Conservation (phyloP, 2,888 invertebrate species). For the Mantis religiosa region DNA sequence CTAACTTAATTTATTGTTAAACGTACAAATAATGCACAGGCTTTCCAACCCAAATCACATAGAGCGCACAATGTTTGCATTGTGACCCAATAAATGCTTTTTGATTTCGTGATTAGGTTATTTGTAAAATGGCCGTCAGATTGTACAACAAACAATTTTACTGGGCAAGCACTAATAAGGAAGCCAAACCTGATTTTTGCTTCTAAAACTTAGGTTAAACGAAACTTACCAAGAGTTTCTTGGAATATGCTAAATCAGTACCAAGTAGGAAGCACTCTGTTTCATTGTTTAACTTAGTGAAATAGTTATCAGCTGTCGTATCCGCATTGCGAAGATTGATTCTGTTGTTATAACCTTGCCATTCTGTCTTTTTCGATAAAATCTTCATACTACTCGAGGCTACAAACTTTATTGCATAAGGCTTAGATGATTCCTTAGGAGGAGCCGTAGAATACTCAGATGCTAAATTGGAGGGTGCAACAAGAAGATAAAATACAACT, state of each 20-base stretch:
- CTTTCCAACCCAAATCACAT: no score
- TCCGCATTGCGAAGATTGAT: neutral
- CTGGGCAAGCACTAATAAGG: neutral
- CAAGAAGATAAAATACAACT: conserved; percentile 41
- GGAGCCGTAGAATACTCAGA: conserved; percentile 24
- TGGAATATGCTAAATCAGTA: conserved; percentile 44
- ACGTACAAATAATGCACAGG: no score
- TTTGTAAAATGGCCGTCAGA: neutral
- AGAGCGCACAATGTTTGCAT: no score
- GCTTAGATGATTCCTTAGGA: conserved; percentile 14
- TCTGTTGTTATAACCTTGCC: conserved; percentile 11
- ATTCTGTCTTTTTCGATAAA: neutral
- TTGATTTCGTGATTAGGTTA: no score
- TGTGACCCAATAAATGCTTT: no score
- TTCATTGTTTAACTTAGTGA: conserved; percentile 31
- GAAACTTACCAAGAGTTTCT: conserved; percentile 32
- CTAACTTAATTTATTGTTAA: no score
- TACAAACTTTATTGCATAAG: conserved; percentile 28
- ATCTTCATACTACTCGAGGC: neutral
- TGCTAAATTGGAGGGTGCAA: conserved; percentile 23
- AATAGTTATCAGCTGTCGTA: conserved; percentile 4
- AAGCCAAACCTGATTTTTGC: neutral
- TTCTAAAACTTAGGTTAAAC: neutral
- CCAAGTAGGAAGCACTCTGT: conserved; percentile 39
- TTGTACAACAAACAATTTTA: neutral